These are phyloP conservation scores for Acromyrmex heyeri DNA, from an alignment of 1,140 invertebrate genomes.

Conservation along the genomic window DNA sequence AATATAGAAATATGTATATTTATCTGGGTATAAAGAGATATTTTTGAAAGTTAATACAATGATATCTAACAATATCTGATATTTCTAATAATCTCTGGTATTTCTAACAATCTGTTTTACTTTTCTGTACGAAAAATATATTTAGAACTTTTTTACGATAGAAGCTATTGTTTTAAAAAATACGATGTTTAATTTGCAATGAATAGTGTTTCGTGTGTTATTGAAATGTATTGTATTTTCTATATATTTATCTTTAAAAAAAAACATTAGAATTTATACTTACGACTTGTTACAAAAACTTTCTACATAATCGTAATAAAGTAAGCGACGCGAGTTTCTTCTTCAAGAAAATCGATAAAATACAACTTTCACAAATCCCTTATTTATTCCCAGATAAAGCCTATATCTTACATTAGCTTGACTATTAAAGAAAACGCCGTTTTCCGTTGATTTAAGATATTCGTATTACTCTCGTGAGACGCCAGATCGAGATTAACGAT, in stretches of 20 bases:
- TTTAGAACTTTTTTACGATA: slow-evolving; percentile 1
- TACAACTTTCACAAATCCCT: slow-evolving; percentile 41
- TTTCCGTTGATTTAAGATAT: slow-evolving; percentile 36
- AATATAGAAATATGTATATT: not conserved
- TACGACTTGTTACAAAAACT: slow-evolving; percentile 2
- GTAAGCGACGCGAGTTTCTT: not conserved
- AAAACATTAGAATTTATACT: not conserved
- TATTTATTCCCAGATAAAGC: slow-evolving; percentile 47
- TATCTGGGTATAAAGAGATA: not conserved
- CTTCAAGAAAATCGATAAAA: slow-evolving; percentile 19
- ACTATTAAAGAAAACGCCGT: slow-evolving; percentile 12
- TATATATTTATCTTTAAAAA: not conserved
- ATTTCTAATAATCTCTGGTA: slow-evolving; percentile 12
- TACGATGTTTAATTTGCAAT: not conserved
- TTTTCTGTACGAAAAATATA: not conserved
- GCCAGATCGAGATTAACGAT: slow-evolving; percentile 46
- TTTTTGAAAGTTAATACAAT: not conserved
- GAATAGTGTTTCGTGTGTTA: not conserved
- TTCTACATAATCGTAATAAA: not conserved
- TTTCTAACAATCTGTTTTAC: not conserved
- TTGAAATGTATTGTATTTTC: not conserved
- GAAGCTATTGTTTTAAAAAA: not conserved
- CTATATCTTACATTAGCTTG: not conserved
- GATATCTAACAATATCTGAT: not conserved
- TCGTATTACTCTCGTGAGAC: slow-evolving; percentile 37